These are phyloP conservation scores for Orthonyx spaldingii DNA, from an alignment of 2,113 vertebrate species.

Conservation along the genomic window DNA sequence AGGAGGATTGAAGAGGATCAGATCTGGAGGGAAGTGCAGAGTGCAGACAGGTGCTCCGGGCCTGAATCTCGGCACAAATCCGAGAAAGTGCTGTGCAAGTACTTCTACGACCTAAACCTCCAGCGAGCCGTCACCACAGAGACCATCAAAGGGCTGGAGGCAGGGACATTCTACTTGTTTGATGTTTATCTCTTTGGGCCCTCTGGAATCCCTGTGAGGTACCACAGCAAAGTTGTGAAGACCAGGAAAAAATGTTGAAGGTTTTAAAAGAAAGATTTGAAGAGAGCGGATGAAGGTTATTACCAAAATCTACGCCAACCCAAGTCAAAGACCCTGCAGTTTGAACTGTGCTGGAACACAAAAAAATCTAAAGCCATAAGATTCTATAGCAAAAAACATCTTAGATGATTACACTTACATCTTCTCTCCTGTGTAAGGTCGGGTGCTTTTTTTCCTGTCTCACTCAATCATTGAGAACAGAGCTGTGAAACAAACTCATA, in stretches of 20 bases:
- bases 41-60: slow-evolving; percentile 75
- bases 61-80: slow-evolving; percentile 80
- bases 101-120: slow-evolving; percentile 83
- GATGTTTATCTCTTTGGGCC: slow-evolving; percentile 88
- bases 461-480: neutral
- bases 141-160: slow-evolving; percentile 79
- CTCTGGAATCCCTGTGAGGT: slow-evolving; percentile 84
- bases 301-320: neutral
- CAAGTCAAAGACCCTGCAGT: neutral
- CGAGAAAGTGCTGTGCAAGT: slow-evolving; percentile 86
- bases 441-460: neutral
- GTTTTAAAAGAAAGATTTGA: neutral
- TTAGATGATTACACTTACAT: neutral
- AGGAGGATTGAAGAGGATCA: slow-evolving; percentile 60
- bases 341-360: neutral
- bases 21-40: slow-evolving; percentile 47
- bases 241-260: slow-evolving; percentile 86
- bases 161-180: slow-evolving; percentile 80
- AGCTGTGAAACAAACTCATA: neutral
- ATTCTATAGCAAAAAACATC: neutral
- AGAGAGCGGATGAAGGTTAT: neutral
- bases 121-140: slow-evolving; percentile 85
- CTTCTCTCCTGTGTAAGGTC: neutral
- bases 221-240: slow-evolving; percentile 84
- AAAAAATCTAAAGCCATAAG: neutral